Conservation (phyloP, 2,797 vertebrate genomes). For the Hapalemur alaotrensis region DNA sequence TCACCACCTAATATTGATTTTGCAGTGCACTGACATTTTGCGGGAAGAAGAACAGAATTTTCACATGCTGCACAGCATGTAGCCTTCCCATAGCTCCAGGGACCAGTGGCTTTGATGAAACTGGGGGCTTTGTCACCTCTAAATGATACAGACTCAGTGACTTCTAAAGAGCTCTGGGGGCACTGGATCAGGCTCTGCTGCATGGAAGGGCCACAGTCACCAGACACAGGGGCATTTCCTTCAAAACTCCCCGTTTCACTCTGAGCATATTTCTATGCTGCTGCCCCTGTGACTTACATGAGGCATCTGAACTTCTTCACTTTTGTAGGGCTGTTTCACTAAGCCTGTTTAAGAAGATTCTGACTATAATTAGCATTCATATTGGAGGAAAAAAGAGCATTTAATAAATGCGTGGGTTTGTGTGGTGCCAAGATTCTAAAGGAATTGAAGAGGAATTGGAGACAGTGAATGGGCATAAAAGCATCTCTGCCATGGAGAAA, state of each 20-base stretch:
- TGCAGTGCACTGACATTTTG: fast-evolving
- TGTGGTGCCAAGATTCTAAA: not conserved
- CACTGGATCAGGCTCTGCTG: fast-evolving
- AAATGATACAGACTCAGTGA: not conserved
- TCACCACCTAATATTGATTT: not conserved
- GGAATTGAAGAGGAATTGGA: not conserved
- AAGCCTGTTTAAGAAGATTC: not conserved
- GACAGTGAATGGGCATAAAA: fast-evolving
- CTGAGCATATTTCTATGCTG: not conserved
- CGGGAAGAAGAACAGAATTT: not conserved
- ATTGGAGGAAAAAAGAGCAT: not conserved
- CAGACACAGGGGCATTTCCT: fast-evolving
- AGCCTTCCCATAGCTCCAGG: not conserved
- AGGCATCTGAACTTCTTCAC: fast-evolving
- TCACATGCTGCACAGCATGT: fast-evolving
- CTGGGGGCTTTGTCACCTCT: not conserved
- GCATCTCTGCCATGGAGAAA: fast-evolving
- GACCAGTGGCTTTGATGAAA: not conserved
- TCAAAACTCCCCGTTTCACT: not conserved
- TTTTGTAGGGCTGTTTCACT: not conserved
- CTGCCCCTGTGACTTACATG: fast-evolving
- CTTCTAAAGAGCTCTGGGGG: not conserved
- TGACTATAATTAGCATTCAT: not conserved
- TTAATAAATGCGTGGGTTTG: not conserved
- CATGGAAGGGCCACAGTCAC: not conserved